These are phyloP conservation scores for Athalia circularis DNA, from an alignment of 2,888 invertebrate genomes.

Conservation along the genomic window DNA sequence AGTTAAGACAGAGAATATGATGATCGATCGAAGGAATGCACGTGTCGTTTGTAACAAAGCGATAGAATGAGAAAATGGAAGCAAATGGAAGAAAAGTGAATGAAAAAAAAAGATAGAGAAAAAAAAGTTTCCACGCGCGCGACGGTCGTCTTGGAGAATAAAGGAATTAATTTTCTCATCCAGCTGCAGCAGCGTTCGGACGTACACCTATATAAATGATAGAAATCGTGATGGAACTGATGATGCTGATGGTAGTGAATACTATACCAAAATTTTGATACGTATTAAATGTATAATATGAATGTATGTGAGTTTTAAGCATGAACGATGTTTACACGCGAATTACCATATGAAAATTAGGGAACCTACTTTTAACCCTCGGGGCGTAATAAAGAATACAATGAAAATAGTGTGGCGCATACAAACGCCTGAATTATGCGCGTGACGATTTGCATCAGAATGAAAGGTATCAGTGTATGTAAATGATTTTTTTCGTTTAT, in stretches of 20 bases:
- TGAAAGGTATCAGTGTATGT: conserved; percentile 16
- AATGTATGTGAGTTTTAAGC: conserved; percentile 7
- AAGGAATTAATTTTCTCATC: conserved; percentile 18
- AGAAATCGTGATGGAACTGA: background rate
- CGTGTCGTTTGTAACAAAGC: too few species aligned
- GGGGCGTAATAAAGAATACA: conserved; percentile 31
- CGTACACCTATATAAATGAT: background rate
- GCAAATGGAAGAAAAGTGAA: background rate
- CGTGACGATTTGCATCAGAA: conserved; percentile 25
- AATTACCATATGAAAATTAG: conserved; percentile 64
- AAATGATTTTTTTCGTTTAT: background rate
- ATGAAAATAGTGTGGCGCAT: conserved; percentile 16
- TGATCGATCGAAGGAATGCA: too few species aligned
- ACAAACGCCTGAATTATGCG: conserved; percentile 33
- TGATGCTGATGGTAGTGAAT: too few species aligned
- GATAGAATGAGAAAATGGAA: too few species aligned
- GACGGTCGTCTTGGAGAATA: background rate
- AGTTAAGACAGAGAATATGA: too few species aligned
- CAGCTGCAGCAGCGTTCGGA: too few species aligned
- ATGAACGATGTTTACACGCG: conserved; percentile 41
- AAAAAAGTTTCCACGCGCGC: background rate
- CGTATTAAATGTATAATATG: conserved; percentile 4
- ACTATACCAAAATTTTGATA: conserved; percentile 8
- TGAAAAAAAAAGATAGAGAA: background rate
- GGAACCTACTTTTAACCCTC: conserved; percentile 52